Evolutionary conservation across 2,113 vertebrate genomes (phyloP).

Genomic region (Nibea albiflora): DNA sequence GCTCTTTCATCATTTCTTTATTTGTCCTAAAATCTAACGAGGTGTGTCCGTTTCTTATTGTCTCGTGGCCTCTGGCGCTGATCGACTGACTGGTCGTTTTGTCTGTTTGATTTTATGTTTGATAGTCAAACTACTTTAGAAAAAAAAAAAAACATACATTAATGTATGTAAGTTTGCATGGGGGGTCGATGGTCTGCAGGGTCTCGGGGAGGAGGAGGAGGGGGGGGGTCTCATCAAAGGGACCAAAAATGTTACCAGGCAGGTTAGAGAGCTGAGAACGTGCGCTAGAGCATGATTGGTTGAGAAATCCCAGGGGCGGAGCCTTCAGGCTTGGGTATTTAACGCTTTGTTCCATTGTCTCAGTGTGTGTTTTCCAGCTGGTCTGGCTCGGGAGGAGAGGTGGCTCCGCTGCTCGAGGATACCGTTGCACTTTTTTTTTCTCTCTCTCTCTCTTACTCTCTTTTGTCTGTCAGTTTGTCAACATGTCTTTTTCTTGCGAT

Average conservation of each 20-base stretch:
- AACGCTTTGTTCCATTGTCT: constrained; percentile 77
- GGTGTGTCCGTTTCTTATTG: constrained; percentile 5
- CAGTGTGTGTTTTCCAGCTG: constrained; percentile 61
- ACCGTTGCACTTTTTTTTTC: constrained; percentile 40
- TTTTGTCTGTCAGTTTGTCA: background rate
- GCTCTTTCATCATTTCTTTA: constrained; percentile 12
- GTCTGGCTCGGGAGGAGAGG: constrained; percentile 27
- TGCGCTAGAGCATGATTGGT: constrained; percentile 87
- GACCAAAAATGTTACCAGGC: constrained; percentile 83
- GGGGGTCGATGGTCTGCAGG: background rate
- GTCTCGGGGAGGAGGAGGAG: background rate
- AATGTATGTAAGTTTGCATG: background rate
- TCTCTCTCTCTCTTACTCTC: too few species aligned
- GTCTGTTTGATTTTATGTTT: background rate
- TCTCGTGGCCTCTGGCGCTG: background rate
- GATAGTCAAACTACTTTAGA: background rate
- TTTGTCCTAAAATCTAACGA: background rate
- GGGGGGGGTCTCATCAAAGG: constrained; percentile 31
- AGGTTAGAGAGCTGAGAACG: constrained; percentile 87
- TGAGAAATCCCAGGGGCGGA: constrained; percentile 49
- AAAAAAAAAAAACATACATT: background rate
- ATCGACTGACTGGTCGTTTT: background rate
- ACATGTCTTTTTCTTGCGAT: constrained; percentile 70
- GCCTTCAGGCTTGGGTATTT: constrained; percentile 42
- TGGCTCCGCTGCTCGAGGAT: background rate